phyloP scores from a whole-genome alignment of 2,888 invertebrate genomes.

The Drosophila acutilabella region DNA sequence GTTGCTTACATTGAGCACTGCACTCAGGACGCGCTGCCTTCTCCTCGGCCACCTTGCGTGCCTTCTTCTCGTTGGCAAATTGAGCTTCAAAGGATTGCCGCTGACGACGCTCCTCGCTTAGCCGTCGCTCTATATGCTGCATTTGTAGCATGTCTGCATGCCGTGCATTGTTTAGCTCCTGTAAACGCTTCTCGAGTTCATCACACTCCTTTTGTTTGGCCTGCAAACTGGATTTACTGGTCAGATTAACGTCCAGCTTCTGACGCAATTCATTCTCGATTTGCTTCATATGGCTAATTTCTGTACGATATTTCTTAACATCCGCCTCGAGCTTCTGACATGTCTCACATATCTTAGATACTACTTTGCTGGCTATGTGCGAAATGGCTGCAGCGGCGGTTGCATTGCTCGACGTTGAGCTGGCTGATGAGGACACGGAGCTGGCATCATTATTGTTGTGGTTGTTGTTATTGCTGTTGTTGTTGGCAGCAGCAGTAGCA shows the following conservation, averaged over 20 bases:
- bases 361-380: constrained; percentile 84
- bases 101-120: constrained; percentile 92
- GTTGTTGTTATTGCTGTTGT: constrained; percentile 42
- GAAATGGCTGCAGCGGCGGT: constrained; percentile 81
- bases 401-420: constrained; percentile 80
- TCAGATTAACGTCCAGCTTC: constrained; percentile 87
- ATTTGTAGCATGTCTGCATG: constrained; percentile 92
- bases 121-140: constrained; percentile 91
- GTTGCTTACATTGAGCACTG: constrained; percentile 88
- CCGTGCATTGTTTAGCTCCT: constrained; percentile 90
- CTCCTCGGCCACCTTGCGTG: constrained; percentile 86
- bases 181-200: constrained; percentile 93
- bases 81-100: constrained; percentile 91
- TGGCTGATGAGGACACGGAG: constrained; percentile 72
- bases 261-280: constrained; percentile 85
- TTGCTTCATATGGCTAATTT: constrained; percentile 85
- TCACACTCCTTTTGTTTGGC: constrained; percentile 91
- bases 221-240: constrained; percentile 92
- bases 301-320: constrained; percentile 84
- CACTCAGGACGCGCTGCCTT: constrained; percentile 87
- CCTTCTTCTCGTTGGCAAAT: constrained; percentile 90
- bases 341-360: constrained; percentile 84
- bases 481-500: constrained; percentile 35
- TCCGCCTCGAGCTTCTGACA: constrained; percentile 85
- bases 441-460: constrained; percentile 71